A percentile compares a stretch with the other conserved stretches of the same genome.
Conservation (phyloP, 2,797 vertebrate species). For the Melanotaenia maccullochi region DNA sequence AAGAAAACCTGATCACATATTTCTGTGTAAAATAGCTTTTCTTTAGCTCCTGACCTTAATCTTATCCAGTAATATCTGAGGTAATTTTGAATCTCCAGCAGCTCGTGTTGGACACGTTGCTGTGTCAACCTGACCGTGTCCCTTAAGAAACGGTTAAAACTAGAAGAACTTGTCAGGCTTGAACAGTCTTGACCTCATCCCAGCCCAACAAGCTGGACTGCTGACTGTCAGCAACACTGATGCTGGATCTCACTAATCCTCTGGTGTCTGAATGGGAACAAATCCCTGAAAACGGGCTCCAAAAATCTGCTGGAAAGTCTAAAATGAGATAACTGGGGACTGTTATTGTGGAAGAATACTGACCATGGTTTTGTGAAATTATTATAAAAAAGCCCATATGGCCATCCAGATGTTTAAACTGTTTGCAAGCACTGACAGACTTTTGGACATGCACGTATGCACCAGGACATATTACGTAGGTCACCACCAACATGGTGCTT, state of each 20-base stretch:
- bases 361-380: neutral
- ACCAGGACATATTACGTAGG: neutral
- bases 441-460: neutral
- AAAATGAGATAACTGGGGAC: neutral
- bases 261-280: neutral
- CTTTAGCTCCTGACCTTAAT: neutral
- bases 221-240: neutral
- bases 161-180: neutral
- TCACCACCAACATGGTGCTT: neutral
- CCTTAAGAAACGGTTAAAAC: neutral
- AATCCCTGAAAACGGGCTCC: neutral
- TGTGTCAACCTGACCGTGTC: neutral
- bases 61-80: neutral
- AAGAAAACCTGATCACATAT: neutral
- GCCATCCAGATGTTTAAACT: neutral
- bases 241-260: neutral
- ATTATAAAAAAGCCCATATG: slow-evolving; percentile 1
- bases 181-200: neutral
- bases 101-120: neutral
- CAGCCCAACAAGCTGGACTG: neutral
- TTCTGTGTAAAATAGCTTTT: neutral
- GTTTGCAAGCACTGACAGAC: neutral
- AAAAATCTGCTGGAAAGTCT: neutral
- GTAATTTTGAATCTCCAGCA: neutral
- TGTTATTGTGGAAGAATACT: neutral